Percentiles rank a stretch among this genome's conserved stretches.
Conservation (phyloP, 2,888 invertebrate species). For the Acholoe squamosa region DNA sequence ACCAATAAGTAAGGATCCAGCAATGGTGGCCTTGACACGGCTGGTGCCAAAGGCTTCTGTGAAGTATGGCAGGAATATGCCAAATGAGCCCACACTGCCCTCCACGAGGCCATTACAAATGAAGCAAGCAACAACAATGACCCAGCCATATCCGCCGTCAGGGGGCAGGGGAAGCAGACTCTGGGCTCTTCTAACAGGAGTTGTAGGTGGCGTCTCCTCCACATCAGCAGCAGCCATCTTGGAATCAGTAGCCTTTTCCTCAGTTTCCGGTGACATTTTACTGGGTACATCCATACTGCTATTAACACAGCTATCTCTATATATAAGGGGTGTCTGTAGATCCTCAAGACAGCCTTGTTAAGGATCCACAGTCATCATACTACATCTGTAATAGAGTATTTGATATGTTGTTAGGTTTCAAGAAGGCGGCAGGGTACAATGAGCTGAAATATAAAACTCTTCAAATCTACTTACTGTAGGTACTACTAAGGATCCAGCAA, state of each 20-base stretch:
- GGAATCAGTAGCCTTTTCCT: neutral
- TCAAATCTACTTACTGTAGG: too few species aligned
- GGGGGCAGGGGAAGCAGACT: constrained; percentile 63
- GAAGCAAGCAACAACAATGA: constrained; percentile 68
- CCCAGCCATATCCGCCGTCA: constrained; percentile 70
- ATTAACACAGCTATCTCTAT: too few species aligned
- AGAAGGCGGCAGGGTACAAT: too few species aligned
- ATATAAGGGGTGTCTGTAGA: too few species aligned
- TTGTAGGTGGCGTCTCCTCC: neutral
- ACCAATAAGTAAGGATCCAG: constrained; percentile 67
- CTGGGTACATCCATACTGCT: neutral
- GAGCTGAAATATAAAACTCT: too few species aligned
- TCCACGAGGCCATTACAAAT: constrained; percentile 67
- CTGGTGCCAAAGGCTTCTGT: constrained; percentile 64
- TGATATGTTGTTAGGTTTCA: too few species aligned
- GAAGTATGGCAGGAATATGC: constrained; percentile 66
- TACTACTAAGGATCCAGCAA: too few species aligned
- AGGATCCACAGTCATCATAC: too few species aligned
- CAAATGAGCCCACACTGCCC: constrained; percentile 64
- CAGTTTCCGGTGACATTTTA: neutral
- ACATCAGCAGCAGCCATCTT: neutral
- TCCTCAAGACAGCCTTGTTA: too few species aligned
- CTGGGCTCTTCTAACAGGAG: neutral
- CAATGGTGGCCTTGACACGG: constrained; percentile 65
- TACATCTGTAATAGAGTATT: too few species aligned